Base-by-base conservation (phyloP, 2,113 vertebrate species). In the Antennarius striatus region DNA sequence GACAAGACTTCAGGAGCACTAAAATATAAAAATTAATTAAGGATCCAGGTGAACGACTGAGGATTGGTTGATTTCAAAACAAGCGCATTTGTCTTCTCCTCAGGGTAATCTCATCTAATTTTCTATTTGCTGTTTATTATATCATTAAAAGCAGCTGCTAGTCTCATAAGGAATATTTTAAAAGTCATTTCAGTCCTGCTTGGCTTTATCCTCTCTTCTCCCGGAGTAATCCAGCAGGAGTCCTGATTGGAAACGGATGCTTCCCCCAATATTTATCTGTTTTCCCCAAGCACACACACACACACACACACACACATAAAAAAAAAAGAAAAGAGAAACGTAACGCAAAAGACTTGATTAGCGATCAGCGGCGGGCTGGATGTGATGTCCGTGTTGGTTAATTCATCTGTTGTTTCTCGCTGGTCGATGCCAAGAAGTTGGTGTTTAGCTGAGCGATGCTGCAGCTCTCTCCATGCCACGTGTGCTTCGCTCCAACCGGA, bases 71-170 rank as follows among this genome's bases (percentile, higher is more conserved):
- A 63, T 77, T 79, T 82, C 65, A 83, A 69, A 80, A 84, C 77
- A 63, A 86, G 84, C 74, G 61, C 88, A 91, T 86, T 81, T 82
- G 71, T 67, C 15, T 68, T 53, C 50, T 77, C 70, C 61, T 52
- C 48, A 0, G 59, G 79, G 79, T 84, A 75, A 81, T 88, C 82
- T 70, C 81, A 82, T 88, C 83, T 84, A 79, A 90, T 86, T 86
- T 64, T 80, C 58, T 50, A 82, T 86, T 82, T 88, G 83, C 83
- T 80, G 84, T 87, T 91, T 88, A 90, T 88, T 88, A 85, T 83
- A 80, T 88, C 84, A 90, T 87, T 81, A 82, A 90, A 91, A 87
- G 83, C 88, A 87, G 86, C 86, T 88, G 86, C 66, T 3, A 73
- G 73, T 71, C 70, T 53, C 55, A 68, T 5, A 68, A 45, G 56